phyloP scores from a whole-genome alignment of 2,113 vertebrate genomes.

The Antechinus stuartii region DNA sequence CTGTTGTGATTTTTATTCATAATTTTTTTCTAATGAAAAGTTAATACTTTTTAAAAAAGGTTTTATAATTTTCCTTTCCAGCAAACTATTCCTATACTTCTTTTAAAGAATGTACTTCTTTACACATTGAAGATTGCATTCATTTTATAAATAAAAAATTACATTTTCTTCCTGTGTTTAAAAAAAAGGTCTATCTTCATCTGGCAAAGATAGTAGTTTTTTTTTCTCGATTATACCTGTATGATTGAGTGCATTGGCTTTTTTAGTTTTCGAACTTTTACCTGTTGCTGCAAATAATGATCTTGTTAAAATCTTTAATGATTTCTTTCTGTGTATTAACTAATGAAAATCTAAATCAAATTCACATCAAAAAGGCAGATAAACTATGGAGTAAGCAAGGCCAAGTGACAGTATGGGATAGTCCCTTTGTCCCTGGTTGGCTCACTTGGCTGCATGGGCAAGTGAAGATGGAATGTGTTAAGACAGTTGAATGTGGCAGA shows the following conservation, averaged over 20 bases:
- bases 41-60: not conserved
- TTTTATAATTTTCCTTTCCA: too few relatives aligned
- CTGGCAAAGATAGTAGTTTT: not conserved
- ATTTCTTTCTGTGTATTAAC: not conserved
- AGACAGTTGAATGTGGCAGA: slow-evolving; percentile 56
- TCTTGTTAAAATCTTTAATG: fast-evolving
- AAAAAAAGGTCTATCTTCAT: not conserved
- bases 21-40: fast-evolving
- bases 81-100: not conserved
- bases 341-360: not conserved
- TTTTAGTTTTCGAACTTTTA: not conserved
- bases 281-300: not conserved
- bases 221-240: not conserved
- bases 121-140: not conserved
- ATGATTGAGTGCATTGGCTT: not conserved
- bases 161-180: not conserved
- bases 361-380: not conserved
- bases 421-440: not conserved
- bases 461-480: slow-evolving; percentile 33
- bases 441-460: not conserved
- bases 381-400: not conserved
- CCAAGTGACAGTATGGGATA: not conserved
- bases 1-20: not conserved
- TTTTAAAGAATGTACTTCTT: too few relatives aligned
- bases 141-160: not conserved